Evolutionary conservation across 1,140 invertebrate genomes (phyloP), one percentile per base, ranked within the genome.

Genomic region (Dendrolimus kikuchii): DNA sequence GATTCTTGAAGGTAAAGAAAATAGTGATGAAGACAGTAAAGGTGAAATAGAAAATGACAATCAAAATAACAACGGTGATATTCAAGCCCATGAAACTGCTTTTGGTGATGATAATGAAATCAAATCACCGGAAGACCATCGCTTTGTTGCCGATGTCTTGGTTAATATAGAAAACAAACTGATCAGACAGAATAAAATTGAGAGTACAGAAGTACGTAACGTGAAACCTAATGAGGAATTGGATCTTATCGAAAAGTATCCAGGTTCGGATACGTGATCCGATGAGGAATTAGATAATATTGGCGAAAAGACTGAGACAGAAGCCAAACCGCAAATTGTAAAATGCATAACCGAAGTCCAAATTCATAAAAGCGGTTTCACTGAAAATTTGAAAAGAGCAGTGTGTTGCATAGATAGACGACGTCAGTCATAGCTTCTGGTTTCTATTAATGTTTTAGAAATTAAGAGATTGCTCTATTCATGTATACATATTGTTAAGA

Each of bases 251-350:
- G 80, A 81, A 38, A 86, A 80, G 55, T 88, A 88, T 41, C 83
- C 81, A 38, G 81, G 82, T 39, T 73, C 83, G 60, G 82, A 86
- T 71, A 87, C 87, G 78, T 88, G 87, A 88, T 88, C 87, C 83
- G 83, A 85, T 51, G 80, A 86, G 53, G 77, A 84, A 49, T 10
- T 67, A 47, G 65, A 55, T 46, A 69, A 66, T 49, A 60, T 60
- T 43, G 65, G 50, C 55, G 65, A 63, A 61, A 81, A 83, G 69
- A 79, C 74, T 74, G 79, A 81, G 51, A 64, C 47, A 52, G 65
- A 71, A 60, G 52, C 59, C 40, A 74, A 70, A 55, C 55, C 67
- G 49, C 56, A 68, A 41, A 59, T 66, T 49, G 59, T 62, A 9
- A 71, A 57, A 68, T 72, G 69, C 59, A 79, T 78, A 64, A 58